phyloP scores from a whole-genome alignment of 2,113 vertebrate species.

The Crotophaga sulcirostris region DNA sequence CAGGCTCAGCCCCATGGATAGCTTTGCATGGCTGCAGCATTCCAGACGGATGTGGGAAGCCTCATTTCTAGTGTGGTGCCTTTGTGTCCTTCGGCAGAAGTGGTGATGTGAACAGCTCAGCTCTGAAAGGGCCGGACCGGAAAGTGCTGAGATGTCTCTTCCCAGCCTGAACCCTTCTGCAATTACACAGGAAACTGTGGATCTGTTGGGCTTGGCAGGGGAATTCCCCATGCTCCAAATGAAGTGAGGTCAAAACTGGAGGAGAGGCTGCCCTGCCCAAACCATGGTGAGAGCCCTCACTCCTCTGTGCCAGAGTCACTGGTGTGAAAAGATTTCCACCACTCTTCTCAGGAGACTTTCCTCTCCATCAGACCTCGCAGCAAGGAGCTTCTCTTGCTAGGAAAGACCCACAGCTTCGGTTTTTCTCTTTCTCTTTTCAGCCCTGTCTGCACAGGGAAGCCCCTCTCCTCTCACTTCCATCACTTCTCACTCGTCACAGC shows the following conservation, averaged over 20 bases:
- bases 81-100: not conserved
- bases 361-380: not conserved
- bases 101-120: rapidly evolving
- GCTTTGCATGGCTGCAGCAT: not conserved
- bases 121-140: rapidly evolving
- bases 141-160: rapidly evolving
- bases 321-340: not conserved
- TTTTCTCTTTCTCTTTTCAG: not conserved
- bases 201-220: not conserved
- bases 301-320: not conserved
- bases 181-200: not conserved
- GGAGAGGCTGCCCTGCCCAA: not conserved
- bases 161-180: not conserved
- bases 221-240: not conserved
- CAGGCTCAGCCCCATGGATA: not conserved
- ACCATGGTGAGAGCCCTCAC: rapidly evolving
- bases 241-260: not conserved
- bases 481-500: not conserved
- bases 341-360: not conserved
- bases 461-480: not conserved
- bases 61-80: rapidly evolving
- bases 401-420: not conserved
- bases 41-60: not conserved
- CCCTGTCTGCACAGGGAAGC: rapidly evolving
- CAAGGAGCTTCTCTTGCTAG: not conserved